These are phyloP conservation scores for Drosophila varians DNA, from an alignment of 1,140 invertebrate species.

Conservation along the genomic window DNA sequence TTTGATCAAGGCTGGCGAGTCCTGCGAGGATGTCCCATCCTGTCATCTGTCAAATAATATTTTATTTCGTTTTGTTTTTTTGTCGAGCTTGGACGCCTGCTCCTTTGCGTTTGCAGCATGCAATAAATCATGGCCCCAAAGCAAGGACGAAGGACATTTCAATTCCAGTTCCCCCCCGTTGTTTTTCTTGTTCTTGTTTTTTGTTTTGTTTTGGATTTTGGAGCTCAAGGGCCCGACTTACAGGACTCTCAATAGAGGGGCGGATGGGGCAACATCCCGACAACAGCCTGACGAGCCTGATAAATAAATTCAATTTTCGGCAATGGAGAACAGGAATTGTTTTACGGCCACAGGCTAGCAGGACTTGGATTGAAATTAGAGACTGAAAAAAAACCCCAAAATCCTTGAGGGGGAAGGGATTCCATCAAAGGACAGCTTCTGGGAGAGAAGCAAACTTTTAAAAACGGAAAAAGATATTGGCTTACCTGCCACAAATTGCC, in stretches of 20 bases:
- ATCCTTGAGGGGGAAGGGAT: too few species aligned
- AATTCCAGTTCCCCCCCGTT: constrained; percentile 17
- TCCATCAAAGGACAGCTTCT: constrained; percentile 12
- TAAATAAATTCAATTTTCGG: constrained; percentile 42
- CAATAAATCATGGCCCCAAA: constrained; percentile 38
- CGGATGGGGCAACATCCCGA: background rate
- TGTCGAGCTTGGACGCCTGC: background rate
- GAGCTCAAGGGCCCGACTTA: constrained; percentile 9
- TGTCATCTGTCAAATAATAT: constrained; percentile 54
- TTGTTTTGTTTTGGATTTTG: constrained; percentile 13
- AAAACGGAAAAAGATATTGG: too few species aligned
- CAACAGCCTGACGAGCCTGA: too few species aligned
- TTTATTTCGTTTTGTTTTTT: constrained; percentile 19
- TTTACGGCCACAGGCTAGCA: background rate
- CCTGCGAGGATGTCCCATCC: background rate
- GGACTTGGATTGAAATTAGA: constrained; percentile 9
- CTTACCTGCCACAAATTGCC: too few species aligned
- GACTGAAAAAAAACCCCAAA: constrained; percentile 7
- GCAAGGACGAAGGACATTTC: constrained; percentile 32
- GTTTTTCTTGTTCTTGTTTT: constrained; percentile 13
- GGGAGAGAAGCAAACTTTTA: background rate
- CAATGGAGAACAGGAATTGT: constrained; percentile 2
- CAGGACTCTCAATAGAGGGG: too few species aligned
- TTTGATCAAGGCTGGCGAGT: constrained; percentile 4
- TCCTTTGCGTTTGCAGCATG: background rate